Conservation (phyloP, 2,113 vertebrate species). For the Apaloderma vittatum region DNA sequence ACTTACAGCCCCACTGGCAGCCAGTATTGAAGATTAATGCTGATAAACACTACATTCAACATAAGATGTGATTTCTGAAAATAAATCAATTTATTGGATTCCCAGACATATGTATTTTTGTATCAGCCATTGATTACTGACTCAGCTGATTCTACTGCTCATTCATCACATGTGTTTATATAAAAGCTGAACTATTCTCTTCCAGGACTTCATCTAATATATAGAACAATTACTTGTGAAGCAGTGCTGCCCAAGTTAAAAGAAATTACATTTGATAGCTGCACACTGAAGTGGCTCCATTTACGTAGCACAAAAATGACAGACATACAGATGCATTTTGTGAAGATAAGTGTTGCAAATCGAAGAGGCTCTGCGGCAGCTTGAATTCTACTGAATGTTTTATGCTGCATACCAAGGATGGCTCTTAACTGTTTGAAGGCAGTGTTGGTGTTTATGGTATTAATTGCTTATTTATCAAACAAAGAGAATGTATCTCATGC, state of each 20-base stretch:
- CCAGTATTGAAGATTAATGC: slow-evolving; percentile 52
- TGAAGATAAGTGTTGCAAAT: background rate
- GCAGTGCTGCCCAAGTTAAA: background rate
- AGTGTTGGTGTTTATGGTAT: background rate
- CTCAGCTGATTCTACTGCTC: slow-evolving; percentile 48
- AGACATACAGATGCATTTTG: background rate
- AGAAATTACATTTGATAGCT: slow-evolving; percentile 30
- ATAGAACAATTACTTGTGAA: background rate
- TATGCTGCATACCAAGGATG: background rate
- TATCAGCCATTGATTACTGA: slow-evolving; percentile 64
- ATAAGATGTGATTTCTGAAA: slow-evolving; percentile 52
- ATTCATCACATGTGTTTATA: slow-evolving; percentile 50
- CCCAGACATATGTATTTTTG: slow-evolving; percentile 35
- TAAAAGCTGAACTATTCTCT: slow-evolving; percentile 32
- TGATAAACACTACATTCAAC: slow-evolving; percentile 47
- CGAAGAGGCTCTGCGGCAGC: background rate
- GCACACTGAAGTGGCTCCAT: background rate
- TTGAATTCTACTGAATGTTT: background rate
- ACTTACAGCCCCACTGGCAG: slow-evolving; percentile 47
- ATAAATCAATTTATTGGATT: slow-evolving; percentile 59
- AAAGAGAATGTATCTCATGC: background rate
- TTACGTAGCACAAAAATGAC: background rate
- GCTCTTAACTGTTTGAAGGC: background rate
- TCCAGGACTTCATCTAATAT: slow-evolving; percentile 27
- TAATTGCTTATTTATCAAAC: background rate